Conservation (phyloP, 1,140 invertebrate genomes). For the Cryptotermes secundus region DNA sequence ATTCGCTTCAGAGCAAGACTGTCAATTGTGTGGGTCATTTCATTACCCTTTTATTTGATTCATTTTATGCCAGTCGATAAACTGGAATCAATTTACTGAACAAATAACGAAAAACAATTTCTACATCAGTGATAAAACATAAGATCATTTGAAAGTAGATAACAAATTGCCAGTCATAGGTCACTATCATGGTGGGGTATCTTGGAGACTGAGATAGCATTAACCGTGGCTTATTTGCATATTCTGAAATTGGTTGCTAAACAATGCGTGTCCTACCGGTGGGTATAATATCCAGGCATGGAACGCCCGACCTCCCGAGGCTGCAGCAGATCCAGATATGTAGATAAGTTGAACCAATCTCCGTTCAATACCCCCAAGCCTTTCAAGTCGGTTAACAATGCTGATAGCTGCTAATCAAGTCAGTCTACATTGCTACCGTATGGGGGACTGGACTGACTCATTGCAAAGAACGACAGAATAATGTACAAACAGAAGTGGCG, state of each 20-base stretch:
- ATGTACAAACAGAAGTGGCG: no score
- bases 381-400: conserved; percentile 2
- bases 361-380: conserved; percentile 12
- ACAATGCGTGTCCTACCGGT: conserved; percentile 1
- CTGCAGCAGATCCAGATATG: neutral
- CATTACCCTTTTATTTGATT: no score
- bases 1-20: no score
- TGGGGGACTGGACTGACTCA: neutral
- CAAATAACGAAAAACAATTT: neutral
- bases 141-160: neutral
- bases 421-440: neutral
- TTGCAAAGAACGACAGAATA: no score
- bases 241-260: conserved; percentile 17
- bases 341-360: conserved; percentile 7
- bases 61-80: no score
- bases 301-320: neutral
- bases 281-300: neutral
- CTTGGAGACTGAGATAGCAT: neutral
- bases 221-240: conserved; percentile 5
- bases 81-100: neutral
- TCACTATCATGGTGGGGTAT: neutral
- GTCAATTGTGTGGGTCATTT: no score
- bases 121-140: neutral
- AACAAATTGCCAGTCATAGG: conserved; percentile 12
- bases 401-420: conserved; percentile 15